Evolutionary conservation across 2,888 invertebrate genomes (phyloP), one percentile per base, ranked within the genome.

Genomic region (Bugula neritina): DNA sequence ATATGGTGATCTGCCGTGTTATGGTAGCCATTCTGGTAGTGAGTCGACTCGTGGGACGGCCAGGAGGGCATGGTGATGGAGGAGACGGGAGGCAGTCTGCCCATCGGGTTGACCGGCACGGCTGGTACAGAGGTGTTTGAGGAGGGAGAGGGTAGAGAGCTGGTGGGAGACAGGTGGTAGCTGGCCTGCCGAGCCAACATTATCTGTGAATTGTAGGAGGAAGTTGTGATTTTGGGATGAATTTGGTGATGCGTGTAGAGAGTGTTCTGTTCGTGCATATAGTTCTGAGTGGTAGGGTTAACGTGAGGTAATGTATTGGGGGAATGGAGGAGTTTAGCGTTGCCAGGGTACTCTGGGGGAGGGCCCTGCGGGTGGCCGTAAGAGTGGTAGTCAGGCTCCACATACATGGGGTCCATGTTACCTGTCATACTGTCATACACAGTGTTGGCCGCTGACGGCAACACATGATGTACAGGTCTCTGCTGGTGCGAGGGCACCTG

Each of bases 321-420:
- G 5, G 43, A 5, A 43, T 43, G 43, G 5, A 43, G 17, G 3
- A 63, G 17, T 31, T 63, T 63, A 17, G 63, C 31, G 31, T 27
- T 31, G 31, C 63, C 63, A 17, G 63, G 63, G 31, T 63, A 63
- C 10, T 63, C 63, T 31, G 63, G 63, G n/a, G 63, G 63, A 63
- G 63, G 63, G 2, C 63, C 63, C 5, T 5, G 43, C 5, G 27
- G 63, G 55, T 55, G 55, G 63, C 31, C 31, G 31, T 63, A 63
- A 31, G 63, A 25, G 63, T 34, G 31, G 31, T 63, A 63, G 5
- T 63, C 63, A 23, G 5, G 5, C 5, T 63, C 63, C 31, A 31
- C 31, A 31, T 63, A 63, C 3, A 10, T 27, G n/a, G n/a, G n/a
- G 31, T 63, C 63, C 63, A 63, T 63, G 5, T 31, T n/a, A 34